Evolutionary conservation across 2,113 vertebrate genomes (phyloP), one percentile per base, ranked within the genome.

Genomic region (Tor tambroides): DNA sequence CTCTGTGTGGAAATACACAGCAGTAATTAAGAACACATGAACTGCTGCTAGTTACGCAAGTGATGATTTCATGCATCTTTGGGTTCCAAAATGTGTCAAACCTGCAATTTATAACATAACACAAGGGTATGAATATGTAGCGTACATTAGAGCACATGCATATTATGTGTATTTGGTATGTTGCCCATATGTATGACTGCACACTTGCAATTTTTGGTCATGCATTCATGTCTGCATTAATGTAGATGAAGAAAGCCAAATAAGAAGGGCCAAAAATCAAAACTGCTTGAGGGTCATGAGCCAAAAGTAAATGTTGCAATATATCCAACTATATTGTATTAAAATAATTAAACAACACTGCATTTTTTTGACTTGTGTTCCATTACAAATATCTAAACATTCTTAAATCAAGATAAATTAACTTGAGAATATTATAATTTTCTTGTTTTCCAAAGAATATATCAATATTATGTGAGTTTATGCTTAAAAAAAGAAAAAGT

Each of bases 1-100:
- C 71, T 23, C 69, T n/a, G 69, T 41, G 21, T 46, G 72, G 72
- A 76, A 76, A 76, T 17, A 46, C 41, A 76, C 74, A 76, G 71
- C 9, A 14, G 41, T 76, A 28, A 76, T 76, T 76, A 76, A 46
- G 41, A 28, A 49, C 35, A 76, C 2, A 14, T 76, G 41, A 76
- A 28, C n/a, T 76, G 12, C 74, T 49, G 41, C 72, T 76, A 76
- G 38, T 46, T 46, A 26, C 11, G 12, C 41, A n/a, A 75, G 71
- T 75, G 23, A 75, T 76, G 41, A 76, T 46, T 76, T 49, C 74
- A 49, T 26, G 74, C 41, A 49, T 76, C 14, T 15, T 76, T 76
- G 74, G 6, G 14, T 76, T 46, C 41, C 72, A 76, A 76, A 76
- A 76, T 76, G 41, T 76, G 41, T 76, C 11, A 46, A 76, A 72